phyloP scores from a whole-genome alignment of 2,797 vertebrate species.

The Gastrophryne carolinensis region DNA sequence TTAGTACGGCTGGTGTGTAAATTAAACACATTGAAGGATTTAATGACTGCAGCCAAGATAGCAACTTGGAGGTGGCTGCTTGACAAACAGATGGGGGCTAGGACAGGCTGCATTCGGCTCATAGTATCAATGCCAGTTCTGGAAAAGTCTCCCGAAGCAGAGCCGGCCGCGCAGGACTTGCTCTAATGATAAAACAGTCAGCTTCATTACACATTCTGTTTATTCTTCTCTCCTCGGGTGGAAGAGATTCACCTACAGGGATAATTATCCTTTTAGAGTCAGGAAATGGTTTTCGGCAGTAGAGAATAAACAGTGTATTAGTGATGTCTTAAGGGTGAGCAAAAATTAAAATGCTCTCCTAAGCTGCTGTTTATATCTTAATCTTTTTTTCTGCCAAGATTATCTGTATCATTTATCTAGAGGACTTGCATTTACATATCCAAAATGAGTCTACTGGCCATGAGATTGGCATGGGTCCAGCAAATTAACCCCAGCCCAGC shows the following conservation, averaged over 20 bases:
- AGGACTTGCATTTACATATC: constrained; percentile 37
- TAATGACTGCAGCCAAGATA: neutral
- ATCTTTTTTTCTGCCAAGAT: constrained; percentile 47
- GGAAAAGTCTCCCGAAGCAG: constrained; percentile 36
- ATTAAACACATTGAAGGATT: constrained; percentile 4
- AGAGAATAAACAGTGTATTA: constrained; percentile 55
- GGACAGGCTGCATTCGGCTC: neutral
- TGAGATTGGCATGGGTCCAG: neutral
- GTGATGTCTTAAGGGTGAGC: constrained; percentile 49
- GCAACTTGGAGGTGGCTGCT: constrained; percentile 32
- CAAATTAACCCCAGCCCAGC: constrained; percentile 9
- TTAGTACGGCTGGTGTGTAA: neutral
- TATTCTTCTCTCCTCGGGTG: constrained; percentile 48
- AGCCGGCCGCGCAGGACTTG: constrained; percentile 40
- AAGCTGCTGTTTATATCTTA: constrained; percentile 48
- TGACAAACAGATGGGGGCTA: constrained; percentile 30
- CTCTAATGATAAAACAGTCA: constrained; percentile 51
- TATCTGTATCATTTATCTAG: constrained; percentile 51
- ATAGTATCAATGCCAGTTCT: constrained; percentile 13
- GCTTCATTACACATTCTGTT: constrained; percentile 48
- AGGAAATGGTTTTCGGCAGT: constrained; percentile 53
- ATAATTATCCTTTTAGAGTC: constrained; percentile 55
- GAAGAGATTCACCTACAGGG: constrained; percentile 56
- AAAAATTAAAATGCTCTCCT: constrained; percentile 44
- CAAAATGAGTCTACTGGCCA: constrained; percentile 20